Base-by-base conservation (phyloP, 2,888 invertebrate species). In the Pelosia muscerda region DNA sequence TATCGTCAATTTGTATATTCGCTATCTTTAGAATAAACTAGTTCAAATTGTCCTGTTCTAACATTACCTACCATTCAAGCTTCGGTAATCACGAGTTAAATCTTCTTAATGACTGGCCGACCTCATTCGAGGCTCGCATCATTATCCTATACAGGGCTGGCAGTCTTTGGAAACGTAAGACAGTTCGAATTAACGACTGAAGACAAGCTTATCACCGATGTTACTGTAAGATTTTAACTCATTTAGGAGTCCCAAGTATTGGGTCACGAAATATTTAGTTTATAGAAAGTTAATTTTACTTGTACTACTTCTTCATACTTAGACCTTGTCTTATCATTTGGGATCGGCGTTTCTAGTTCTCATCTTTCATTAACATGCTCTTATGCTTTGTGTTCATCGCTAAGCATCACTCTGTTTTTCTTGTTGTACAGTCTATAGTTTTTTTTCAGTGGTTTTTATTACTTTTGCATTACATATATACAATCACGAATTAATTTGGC, bases 41-140 rank as follows among this genome's bases (percentile, higher is more conserved):
- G 81, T 81, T 81, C 76, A 73, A 79, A 81, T 81, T 68, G 74
- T 66, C 79, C 81, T 76, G 78, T 81, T 76, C 81, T 74, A 73
- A 74, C 78, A 81, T 79, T 79, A 78, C 79, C 70, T 79, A 78
- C 79, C 70, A 71, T 68, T 69, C 65, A 65, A 64, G 79, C 71
- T 74, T 69, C 79, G 73, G 76, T 81, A 81, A 79, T 79, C 81
- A 74, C 68, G 75, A 79, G 78, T 76, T 78, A 79, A 79, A 79
- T 79, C 80, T 78, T 78, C 79, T 77, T 82, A 83, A 83, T 83
- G 82, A 81, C 81, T 81, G 70, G 71, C 70, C 74, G 76, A 71
- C 71, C 77, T 81, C 76, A 78, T 78, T 77, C 74, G 70, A 80
- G 76, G 38, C 66, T 72, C 71, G 79, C 76, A 68, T 76, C 78